A percentile compares a stretch with the other conserved stretches of the same genome.
Conservation (phyloP, 2,113 vertebrate genomes). For the Carlito syrichta region DNA sequence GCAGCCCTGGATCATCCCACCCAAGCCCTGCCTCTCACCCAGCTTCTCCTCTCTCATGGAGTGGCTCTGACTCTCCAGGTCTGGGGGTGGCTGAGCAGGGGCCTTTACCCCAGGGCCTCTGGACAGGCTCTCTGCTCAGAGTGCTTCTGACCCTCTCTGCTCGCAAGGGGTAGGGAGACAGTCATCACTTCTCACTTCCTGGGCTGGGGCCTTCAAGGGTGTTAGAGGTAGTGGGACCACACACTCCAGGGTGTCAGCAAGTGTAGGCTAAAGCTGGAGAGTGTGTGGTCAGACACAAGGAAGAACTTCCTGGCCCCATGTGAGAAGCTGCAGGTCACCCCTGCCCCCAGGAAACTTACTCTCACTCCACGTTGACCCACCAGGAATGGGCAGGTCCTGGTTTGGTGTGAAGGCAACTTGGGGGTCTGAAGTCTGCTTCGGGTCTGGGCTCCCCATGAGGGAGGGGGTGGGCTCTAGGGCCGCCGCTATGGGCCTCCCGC, state of each 20-base stretch:
- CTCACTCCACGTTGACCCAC: constrained; percentile 36
- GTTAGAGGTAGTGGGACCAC: neutral
- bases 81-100: neutral
- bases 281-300: neutral
- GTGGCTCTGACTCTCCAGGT: neutral
- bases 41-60: fast-evolving
- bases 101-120: neutral
- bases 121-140: neutral
- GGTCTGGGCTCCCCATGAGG: neutral
- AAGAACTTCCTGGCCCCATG: neutral
- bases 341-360: neutral
- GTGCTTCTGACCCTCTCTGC: neutral
- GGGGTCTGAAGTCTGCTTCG: neutral
- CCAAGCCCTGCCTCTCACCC: neutral
- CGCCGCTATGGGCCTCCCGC: constrained; percentile 8
- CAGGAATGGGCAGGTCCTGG: neutral
- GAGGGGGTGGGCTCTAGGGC: constrained; percentile 36
- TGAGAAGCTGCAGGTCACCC: neutral
- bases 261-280: neutral
- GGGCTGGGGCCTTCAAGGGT: neutral
- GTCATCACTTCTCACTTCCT: no score
- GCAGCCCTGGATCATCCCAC: neutral
- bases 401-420: constrained; percentile 13
- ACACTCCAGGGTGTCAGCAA: neutral
- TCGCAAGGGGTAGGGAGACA: no score